Base-by-base conservation (phyloP, 2,888 invertebrate species). In the Peribatodes rhomboidaria region DNA sequence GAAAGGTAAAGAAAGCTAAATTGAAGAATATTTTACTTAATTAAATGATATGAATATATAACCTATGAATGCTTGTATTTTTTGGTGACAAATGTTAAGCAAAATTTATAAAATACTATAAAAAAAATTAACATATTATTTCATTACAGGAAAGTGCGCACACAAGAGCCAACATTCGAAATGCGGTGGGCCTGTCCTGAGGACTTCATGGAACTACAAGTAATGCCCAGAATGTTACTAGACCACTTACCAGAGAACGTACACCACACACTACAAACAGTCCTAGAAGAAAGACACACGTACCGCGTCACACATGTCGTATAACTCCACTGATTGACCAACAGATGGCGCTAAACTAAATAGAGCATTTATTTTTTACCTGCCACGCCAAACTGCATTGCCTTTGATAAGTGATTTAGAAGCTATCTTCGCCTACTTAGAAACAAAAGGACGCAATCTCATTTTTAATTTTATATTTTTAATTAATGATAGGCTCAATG, bases 161-260 rank as follows among this genome's bases (percentile, higher is more conserved):
- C 92, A 64, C 95, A 94, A 58, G 95, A 95, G 61, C 94, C 95
- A 7, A 95, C 94, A 65, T 97, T 94, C 81, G 96, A 96, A 82
- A 97, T 97, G 95, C 94, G 96, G 44, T 98, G 97, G 97, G 96
- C 96, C 2, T 94, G 95, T 60, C 94, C 97, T 0, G 97, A 97
- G 80, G 96, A 97, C 82, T 97, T 97, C 86, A 95, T 95, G 92
- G 96, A 97, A 80, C 91, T 98, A 57, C 94, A 96, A 74, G 96
- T 98, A 56, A 97, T 97, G 95, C 97, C 97, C 7, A 94, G 96
- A 53, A 98, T 98, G 97, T 83, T 98, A 4, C 92, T 97, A 0
- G 98, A 98, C 86, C 98, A 98, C 84, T 89, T 98, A 52, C 98
- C 98, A 0, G 96, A 97, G 81, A 96, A 96, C 81, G 95, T 98